Base-by-base conservation (phyloP, 2,888 invertebrate genomes). In the Malacosoma neustria region DNA sequence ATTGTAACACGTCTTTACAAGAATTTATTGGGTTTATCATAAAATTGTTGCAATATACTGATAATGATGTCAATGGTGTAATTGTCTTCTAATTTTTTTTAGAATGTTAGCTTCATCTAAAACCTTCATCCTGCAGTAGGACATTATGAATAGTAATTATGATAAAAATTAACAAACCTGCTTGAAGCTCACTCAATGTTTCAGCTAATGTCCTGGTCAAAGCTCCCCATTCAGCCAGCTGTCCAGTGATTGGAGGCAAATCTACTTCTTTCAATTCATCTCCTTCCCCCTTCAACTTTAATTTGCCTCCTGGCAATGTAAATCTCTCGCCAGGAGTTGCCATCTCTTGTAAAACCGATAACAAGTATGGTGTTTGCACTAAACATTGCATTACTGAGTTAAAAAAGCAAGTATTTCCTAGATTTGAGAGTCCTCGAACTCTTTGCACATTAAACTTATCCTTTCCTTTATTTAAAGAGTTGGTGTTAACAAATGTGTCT, bases 341-440 rank as follows among this genome's bases (percentile, higher is more conserved):
- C 55, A 92, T 88, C 62, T 93, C 93, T 57, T 91, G 89, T 36
- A 94, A 81, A 34, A 93, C 89, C 61, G 89, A 87, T 33, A 92
- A 72, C 47, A 94, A 79, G 69, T 91, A 94, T 1, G 95, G 95
- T 3, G 96, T 96, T 71, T 94, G 94, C 2, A 93, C 93, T 54
- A 97, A 84, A 67, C 95, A 95, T 81, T 98, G 98, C 87, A 98
- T 89, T 5, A 98, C 97, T 14, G 98, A 95, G 86, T 98, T 98
- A 71, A 98, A 97, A 77, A 97, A 98, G 69, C 98, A 98, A 0
- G 98, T 98, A 70, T 98, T 98, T 34, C 98, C 98, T 63, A 98
- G 85, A 82, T 98, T 98, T 35, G 89, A 88, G 31, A 98, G 82
- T 0, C 98, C 98, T 80, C 95, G 81, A 1, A 91, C 90, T 30